Evolutionary conservation across 2,797 vertebrate species (phyloP), one percentile per base, ranked within the genome.

Genomic region (Liparis tanakae): DNA sequence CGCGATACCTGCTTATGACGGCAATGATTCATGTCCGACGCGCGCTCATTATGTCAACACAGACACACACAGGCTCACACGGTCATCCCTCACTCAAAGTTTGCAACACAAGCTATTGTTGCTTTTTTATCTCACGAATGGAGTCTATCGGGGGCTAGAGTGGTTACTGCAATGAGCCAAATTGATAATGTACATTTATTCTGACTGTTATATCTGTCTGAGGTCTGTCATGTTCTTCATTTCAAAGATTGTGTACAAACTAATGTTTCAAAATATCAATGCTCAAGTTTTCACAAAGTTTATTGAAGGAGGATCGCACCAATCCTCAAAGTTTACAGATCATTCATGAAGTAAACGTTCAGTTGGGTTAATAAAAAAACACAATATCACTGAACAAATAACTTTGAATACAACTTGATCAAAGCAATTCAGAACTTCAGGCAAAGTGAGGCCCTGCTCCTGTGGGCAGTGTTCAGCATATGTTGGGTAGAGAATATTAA

Each of bases 11-110:
- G 86, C 79, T 10, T 10, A 83, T 66, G 86, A 84, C 53, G 68
- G 82, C 83, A 79, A 77, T 87, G 86, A 88, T 87, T 85, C 76
- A 87, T 87, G 70, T 67, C 68, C 80, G 67, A 61, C 34, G 76
- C 78, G 76, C 75, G 78, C 83, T 88, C 83, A 84, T 89, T 84
- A 83, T 66, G 83, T 72, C 83, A 83, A 83, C 85, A 83, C 70
- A 25, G 53, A 70, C 44, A 3, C 73, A 57, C 36, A 17, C 39
- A 0, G 56, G 73, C 62, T 80, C 66, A 76, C 39, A 80, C 66
- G 33, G 69, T 65, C 70, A 81, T 77, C 72, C 68, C 53, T 67
- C 20, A 74, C 33, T 72, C 60, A 69, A 74, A 75, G 46, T 60
- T 66, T 60, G 34, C 46, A 64, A 34, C 30, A 60, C 50, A 70